Evolutionary conservation across 2,113 vertebrate species (phyloP).

Genomic region (Haemorhous mexicanus): DNA sequence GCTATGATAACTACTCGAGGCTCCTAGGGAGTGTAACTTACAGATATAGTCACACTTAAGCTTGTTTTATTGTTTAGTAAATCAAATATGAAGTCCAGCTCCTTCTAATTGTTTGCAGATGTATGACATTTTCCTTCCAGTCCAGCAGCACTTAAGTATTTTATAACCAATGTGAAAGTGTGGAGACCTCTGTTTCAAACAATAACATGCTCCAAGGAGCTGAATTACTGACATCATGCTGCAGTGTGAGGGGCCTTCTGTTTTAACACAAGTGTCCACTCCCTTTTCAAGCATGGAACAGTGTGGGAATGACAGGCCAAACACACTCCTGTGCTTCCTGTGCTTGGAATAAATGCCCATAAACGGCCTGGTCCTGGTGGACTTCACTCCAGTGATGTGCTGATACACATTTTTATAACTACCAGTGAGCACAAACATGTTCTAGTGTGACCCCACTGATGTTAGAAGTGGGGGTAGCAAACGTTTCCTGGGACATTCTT

Average conservation of each 20-base stretch:
- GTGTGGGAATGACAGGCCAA: neutral
- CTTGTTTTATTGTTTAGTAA: slow-evolving; percentile 80
- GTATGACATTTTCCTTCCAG: slow-evolving; percentile 75
- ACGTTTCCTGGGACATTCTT: neutral
- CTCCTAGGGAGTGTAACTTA: slow-evolving; percentile 74
- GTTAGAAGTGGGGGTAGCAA: neutral
- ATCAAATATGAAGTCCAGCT: slow-evolving; percentile 73
- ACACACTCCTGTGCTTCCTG: neutral
- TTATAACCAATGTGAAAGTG: slow-evolving; percentile 75
- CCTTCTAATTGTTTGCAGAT: slow-evolving; percentile 83
- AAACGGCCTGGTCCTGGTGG: neutral
- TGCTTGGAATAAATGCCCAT: slow-evolving; percentile 10
- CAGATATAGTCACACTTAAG: slow-evolving; percentile 73
- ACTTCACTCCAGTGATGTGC: neutral
- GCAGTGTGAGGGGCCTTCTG: slow-evolving; percentile 64
- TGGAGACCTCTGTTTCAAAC: slow-evolving; percentile 71
- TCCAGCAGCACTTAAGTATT: slow-evolving; percentile 76
- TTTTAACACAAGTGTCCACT: slow-evolving; percentile 62
- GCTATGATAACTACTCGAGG: slow-evolving; percentile 66
- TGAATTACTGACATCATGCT: slow-evolving; percentile 69
- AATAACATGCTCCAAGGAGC: slow-evolving; percentile 66
- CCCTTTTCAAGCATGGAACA: slow-evolving; percentile 31
- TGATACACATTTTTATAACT: neutral
- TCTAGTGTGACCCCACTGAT: neutral
- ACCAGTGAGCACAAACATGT: neutral